Percentiles rank a stretch among this genome's conserved stretches.
These are phyloP conservation scores for Magallana nippona DNA, from an alignment of 2,888 invertebrate genomes.

Conservation along the genomic window DNA sequence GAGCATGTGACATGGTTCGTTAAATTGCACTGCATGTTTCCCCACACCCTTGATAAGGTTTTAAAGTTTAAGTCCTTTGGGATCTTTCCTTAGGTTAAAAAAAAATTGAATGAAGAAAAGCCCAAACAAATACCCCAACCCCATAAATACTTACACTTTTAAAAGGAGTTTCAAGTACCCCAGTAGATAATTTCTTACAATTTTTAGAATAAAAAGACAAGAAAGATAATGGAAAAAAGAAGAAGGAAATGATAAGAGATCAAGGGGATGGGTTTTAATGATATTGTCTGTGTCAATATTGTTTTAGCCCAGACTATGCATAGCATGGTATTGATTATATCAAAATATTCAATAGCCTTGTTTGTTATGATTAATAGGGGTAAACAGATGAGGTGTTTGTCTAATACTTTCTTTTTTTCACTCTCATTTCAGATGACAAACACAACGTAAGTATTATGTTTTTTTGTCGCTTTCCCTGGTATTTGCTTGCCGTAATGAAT, in stretches of 20 bases:
- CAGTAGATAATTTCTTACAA: too few relatives aligned
- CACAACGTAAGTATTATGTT: slow-evolving; percentile 58
- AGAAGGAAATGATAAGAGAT: not conserved
- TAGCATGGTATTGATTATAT: slow-evolving; percentile 11
- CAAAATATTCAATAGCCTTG: not conserved
- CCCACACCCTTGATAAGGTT: not conserved
- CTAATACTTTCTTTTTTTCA: slow-evolving; percentile 45
- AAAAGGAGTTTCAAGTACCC: too few relatives aligned
- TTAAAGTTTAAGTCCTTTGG: too few relatives aligned
- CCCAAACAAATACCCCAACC: too few relatives aligned
- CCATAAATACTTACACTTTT: too few relatives aligned
- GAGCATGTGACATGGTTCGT: slow-evolving; percentile 11
- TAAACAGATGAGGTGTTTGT: slow-evolving; percentile 16
- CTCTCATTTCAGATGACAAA: slow-evolving; percentile 59
- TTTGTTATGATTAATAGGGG: slow-evolving; percentile 18
- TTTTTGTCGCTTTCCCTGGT: not conserved
- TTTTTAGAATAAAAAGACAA: too few relatives aligned
- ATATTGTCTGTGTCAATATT: slow-evolving; percentile 13
- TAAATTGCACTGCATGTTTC: slow-evolving; percentile 7
- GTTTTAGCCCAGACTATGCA: slow-evolving; percentile 24
- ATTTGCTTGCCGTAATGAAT: not conserved
- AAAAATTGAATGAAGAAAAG: too few relatives aligned
- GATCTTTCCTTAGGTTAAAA: too few relatives aligned
- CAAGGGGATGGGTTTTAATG: slow-evolving; percentile 8
- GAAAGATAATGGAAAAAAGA: not conserved